Base-by-base conservation (phyloP, 2,113 vertebrate species). In the Axis porcinus region DNA sequence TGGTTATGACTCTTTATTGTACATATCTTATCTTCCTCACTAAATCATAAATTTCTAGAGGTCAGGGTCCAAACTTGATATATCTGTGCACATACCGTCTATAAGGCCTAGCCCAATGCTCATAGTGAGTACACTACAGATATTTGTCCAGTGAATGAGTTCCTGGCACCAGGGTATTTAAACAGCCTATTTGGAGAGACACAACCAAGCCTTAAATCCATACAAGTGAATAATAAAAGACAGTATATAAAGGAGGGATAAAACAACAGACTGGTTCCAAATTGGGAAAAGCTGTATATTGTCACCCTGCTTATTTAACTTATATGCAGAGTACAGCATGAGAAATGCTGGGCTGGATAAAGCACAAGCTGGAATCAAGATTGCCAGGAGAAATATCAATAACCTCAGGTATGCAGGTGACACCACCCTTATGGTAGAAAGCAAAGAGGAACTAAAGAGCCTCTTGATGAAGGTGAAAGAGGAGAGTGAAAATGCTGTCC, bases 1-100 rank as follows among this genome's bases (percentile, higher is more conserved):
- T n/a, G 62, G 36, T 82, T 92, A 89, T 47, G 86, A 70, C 36
- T 94, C 78, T 97, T 96, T 93, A 91, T 64, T 83, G 16, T 78
- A 62, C 1, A 28, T 7, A 33, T 79, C 70, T 89, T 96, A 86
- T 94, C 86, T 94, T 82, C 4, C n/a, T 93, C 43, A 86, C 30
- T 81, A 83, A 88, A 64, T 40, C 64, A 0, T 95, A 89, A 85
- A 87, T 94, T 95, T 70, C 60, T 89, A 4, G 30, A 94, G 95
- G 60, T 86, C 91, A 96, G 60, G 45, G 89, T 94, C 92, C 94
- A 96, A 30, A 21, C 27, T 89, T 52, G 40, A n/a, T 60, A 16
- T 62, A 95, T n/a, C 78, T 76, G 15, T 14, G 47, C 11, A 54
- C 17, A 85, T 91, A 43, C 50, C 11, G n/a, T 17, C 47, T 67